Percentiles rank a stretch among this genome's conserved stretches.
These are phyloP conservation scores for Macrophya alboannulata DNA, from an alignment of 2,888 invertebrate genomes.

Conservation along the genomic window DNA sequence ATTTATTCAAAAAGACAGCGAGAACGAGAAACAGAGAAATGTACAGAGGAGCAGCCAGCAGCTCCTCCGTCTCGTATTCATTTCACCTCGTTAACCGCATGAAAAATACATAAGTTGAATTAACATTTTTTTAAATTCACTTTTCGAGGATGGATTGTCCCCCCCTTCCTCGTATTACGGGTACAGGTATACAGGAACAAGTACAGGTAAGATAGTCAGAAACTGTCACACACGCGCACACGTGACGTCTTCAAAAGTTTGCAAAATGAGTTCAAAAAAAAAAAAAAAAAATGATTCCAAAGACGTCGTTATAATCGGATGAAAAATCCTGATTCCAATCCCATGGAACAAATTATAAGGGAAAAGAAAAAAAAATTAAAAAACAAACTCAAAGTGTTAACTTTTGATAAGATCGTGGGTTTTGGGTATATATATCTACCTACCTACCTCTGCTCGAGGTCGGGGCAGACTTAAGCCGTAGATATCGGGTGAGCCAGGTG, in stretches of 20 bases:
- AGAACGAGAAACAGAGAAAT: slow-evolving; percentile 32
- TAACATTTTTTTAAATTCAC: slow-evolving; percentile 54
- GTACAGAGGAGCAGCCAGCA: slow-evolving; percentile 15
- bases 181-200: background rate
- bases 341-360: background rate
- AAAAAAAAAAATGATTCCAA: too few species aligned
- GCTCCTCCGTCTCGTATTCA: slow-evolving; percentile 42
- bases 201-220: background rate
- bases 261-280: background rate
- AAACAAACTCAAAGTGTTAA: background rate
- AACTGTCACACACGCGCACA: background rate
- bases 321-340: background rate
- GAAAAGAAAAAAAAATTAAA: background rate
- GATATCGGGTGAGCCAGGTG: slow-evolving; percentile 27
- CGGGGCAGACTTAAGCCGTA: slow-evolving; percentile 6
- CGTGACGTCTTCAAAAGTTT: background rate
- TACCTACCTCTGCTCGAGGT: background rate
- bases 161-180: too few species aligned
- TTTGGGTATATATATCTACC: background rate
- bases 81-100: slow-evolving; percentile 54
- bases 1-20: slow-evolving; percentile 42
- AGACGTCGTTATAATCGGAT: background rate
- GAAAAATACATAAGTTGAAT: slow-evolving; percentile 53
- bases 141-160: slow-evolving; percentile 29
- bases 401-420: background rate